Percentiles rank a stretch among this genome's conserved stretches.
phyloP scores from a whole-genome alignment of 2,797 vertebrate species.

The Uromys caudimaculatus region DNA sequence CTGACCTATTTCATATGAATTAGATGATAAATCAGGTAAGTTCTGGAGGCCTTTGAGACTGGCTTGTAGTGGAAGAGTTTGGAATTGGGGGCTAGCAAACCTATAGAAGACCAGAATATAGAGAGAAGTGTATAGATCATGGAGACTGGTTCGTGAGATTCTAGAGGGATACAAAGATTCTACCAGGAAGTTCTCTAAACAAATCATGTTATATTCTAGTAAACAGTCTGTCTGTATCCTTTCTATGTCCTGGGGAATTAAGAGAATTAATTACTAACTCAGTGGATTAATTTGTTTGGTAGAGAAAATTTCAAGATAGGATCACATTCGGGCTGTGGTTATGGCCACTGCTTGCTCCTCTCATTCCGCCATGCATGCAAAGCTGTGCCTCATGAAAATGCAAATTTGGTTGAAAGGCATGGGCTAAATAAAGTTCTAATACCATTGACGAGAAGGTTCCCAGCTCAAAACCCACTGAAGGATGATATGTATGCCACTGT shows the following conservation, averaged over 20 bases:
- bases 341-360: not conserved
- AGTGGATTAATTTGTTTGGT: not conserved
- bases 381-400: not conserved
- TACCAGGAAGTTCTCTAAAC: not conserved
- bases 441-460: not conserved
- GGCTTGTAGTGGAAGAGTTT: not conserved
- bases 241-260: not conserved
- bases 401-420: not conserved
- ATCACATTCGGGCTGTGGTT: no score
- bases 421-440: not conserved
- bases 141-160: not conserved
- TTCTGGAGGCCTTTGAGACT: not conserved
- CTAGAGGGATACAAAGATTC: not conserved
- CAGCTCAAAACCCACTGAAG: not conserved
- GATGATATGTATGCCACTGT: not conserved
- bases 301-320: not conserved
- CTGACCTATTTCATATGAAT: not conserved
- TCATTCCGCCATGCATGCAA: not conserved
- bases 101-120: not conserved
- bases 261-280: no score
- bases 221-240: not conserved
- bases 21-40: not conserved
- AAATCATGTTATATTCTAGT: not conserved
- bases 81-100: no score
- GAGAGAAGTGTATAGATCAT: not conserved